Percentiles rank a stretch among this genome's conserved stretches.
These are phyloP conservation scores for Zygaena filipendulae DNA, from an alignment of 2,888 invertebrate species.

Conservation along the genomic window DNA sequence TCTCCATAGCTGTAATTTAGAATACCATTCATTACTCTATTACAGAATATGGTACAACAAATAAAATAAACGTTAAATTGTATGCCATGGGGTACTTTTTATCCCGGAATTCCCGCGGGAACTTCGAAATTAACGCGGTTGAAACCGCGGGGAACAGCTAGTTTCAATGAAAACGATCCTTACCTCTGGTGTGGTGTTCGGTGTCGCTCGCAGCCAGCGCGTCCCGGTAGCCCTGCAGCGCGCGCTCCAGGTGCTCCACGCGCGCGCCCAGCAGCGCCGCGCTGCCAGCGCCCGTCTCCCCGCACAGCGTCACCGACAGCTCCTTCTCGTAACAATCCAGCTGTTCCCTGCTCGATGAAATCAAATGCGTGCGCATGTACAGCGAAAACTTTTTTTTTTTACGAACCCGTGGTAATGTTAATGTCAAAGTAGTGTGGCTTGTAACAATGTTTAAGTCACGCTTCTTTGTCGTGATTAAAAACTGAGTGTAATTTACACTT, in stretches of 20 bases:
- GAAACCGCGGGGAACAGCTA: too few species aligned
- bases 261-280: conserved; percentile 67
- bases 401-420: too few species aligned
- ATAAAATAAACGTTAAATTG: neutral
- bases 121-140: too few species aligned
- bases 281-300: conserved; percentile 41
- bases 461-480: too few species aligned
- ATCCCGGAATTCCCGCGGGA: too few species aligned
- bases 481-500: too few species aligned
- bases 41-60: too few species aligned
- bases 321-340: conserved; percentile 87
- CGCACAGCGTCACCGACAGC: conserved; percentile 66
- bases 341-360: conserved; percentile 68
- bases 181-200: conserved; percentile 45
- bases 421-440: too few species aligned
- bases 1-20: conserved; percentile 30
- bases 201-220: conserved; percentile 74
- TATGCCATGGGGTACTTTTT: too few species aligned
- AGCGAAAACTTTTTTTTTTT: too few species aligned
- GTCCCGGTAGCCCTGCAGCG: conserved; percentile 79
- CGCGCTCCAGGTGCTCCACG: conserved; percentile 78
- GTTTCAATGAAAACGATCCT: too few species aligned
- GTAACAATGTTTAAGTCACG: too few species aligned
- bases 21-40: neutral
- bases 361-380: neutral